phyloP scores from a whole-genome alignment of 2,888 invertebrate genomes.

The Choristoneura rosaceana region DNA sequence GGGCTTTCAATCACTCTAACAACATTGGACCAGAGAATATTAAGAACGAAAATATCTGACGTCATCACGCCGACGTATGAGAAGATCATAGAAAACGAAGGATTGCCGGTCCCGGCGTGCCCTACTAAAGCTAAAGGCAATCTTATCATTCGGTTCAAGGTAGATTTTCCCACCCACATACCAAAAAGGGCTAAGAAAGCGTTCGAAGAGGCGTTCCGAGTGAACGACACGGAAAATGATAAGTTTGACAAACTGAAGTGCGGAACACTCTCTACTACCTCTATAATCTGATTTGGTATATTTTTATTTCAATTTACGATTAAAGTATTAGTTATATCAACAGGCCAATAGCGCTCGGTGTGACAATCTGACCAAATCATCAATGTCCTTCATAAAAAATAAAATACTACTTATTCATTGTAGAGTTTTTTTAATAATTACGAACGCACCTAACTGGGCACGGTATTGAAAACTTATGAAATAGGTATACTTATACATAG shows the following conservation, averaged over 20 bases:
- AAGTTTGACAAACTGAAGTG: constrained; percentile 70
- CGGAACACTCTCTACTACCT: constrained; percentile 55
- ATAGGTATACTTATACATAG: no score
- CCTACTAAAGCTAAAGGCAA: constrained; percentile 87
- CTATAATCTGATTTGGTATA: not conserved
- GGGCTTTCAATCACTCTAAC: constrained; percentile 88
- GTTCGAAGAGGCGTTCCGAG: constrained; percentile 73
- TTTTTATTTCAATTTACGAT: not conserved
- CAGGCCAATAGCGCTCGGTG: no score
- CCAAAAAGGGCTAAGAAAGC: constrained; percentile 74
- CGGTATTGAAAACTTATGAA: no score
- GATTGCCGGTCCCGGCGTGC: constrained; percentile 88
- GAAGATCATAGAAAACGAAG: constrained; percentile 89
- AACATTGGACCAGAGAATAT: constrained; percentile 89
- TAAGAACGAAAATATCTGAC: constrained; percentile 89
- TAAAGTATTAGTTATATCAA: no score
- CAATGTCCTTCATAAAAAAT: no score
- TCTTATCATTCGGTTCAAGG: constrained; percentile 88
- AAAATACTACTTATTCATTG: no score
- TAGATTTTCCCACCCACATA: constrained; percentile 72
- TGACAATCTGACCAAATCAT: no score
- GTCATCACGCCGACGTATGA: constrained; percentile 89
- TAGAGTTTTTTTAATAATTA: no score
- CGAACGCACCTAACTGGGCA: no score
- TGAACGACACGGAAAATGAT: constrained; percentile 67